Conservation (phyloP, 2,888 invertebrate species). For the Subacronicta megacephala region DNA sequence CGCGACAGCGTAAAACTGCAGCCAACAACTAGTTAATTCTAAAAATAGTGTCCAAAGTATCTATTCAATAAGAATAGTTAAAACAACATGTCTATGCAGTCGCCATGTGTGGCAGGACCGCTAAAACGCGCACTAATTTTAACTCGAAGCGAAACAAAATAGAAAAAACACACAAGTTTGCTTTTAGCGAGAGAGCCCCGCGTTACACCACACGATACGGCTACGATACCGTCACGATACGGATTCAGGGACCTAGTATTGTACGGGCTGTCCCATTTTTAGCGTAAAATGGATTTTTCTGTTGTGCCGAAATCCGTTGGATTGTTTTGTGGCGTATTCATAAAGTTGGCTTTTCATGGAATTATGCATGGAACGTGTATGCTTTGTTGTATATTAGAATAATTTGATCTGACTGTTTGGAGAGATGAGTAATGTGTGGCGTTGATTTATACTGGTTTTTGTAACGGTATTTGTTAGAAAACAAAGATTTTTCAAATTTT, state of each 20-base stretch:
- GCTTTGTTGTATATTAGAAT: constrained; percentile 42
- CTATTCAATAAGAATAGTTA: constrained; percentile 32
- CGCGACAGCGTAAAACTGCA: too few relatives aligned
- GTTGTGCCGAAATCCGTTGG: constrained; percentile 27
- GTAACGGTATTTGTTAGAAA: background rate
- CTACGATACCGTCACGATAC: constrained; percentile 29
- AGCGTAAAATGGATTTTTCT: constrained; percentile 35
- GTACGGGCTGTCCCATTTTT: constrained; percentile 18
- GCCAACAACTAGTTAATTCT: too few relatives aligned
- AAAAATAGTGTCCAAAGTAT: constrained; percentile 9
- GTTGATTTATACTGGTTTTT: constrained; percentile 6
- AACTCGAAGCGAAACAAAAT: constrained; percentile 61
- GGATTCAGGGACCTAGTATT: background rate
- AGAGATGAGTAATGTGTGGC: constrained; percentile 13
- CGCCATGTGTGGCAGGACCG: constrained; percentile 37
- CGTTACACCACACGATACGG: constrained; percentile 50
- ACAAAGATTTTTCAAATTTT: too few relatives aligned
- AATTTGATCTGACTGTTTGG: constrained; percentile 36
- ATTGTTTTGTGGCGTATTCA: constrained; percentile 39
- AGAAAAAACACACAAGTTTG: constrained; percentile 64
- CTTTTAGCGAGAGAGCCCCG: constrained; percentile 63
- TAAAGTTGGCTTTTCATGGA: constrained; percentile 34
- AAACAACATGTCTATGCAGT: constrained; percentile 30
- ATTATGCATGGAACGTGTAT: constrained; percentile 37
- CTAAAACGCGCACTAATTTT: constrained; percentile 65